Percentiles rank a stretch among this genome's conserved stretches.
Evolutionary conservation across 1,140 invertebrate species (phyloP).

Genomic region (Lasioglossum baleicum): DNA sequence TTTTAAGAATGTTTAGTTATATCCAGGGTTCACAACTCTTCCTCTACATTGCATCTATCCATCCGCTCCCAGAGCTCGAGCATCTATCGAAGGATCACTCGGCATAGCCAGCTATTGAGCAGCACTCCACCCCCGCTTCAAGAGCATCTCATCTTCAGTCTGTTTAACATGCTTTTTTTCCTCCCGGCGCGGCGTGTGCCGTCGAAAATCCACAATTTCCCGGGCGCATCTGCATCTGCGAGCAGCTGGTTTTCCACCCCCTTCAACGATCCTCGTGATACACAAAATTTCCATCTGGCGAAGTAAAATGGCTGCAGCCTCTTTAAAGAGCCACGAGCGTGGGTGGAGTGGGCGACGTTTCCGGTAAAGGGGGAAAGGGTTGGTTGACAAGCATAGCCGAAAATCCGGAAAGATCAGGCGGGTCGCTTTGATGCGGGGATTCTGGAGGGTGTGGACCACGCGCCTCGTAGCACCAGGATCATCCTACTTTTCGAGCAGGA

Average conservation of each 20-base stretch:
- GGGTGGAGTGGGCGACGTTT: no score
- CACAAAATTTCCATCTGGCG: conserved; percentile 29
- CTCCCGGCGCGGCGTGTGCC: conserved; percentile 14
- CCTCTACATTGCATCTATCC: no score
- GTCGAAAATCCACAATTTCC: conserved; percentile 29
- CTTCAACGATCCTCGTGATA: conserved; percentile 36
- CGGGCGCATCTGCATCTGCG: conserved; percentile 49
- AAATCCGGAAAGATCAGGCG: not conserved
- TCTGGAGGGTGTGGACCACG: not conserved
- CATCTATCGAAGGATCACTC: no score
- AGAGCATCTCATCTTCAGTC: not conserved
- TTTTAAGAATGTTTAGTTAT: no score
- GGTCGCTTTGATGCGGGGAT: no score
- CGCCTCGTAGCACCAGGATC: conserved; percentile 27
- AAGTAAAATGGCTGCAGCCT: not conserved
- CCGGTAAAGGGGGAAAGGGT: not conserved
- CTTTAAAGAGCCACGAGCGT: not conserved
- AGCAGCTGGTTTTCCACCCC: conserved; percentile 43
- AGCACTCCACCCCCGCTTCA: not conserved
- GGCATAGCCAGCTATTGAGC: no score
- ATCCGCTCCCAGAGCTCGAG: no score
- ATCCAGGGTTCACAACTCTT: no score
- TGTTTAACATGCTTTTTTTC: not conserved
- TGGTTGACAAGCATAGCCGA: not conserved
- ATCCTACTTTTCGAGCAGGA: conserved; percentile 30